These are phyloP conservation scores for Poecilus cupreus DNA, from an alignment of 2,888 invertebrate genomes.

Conservation along the genomic window DNA sequence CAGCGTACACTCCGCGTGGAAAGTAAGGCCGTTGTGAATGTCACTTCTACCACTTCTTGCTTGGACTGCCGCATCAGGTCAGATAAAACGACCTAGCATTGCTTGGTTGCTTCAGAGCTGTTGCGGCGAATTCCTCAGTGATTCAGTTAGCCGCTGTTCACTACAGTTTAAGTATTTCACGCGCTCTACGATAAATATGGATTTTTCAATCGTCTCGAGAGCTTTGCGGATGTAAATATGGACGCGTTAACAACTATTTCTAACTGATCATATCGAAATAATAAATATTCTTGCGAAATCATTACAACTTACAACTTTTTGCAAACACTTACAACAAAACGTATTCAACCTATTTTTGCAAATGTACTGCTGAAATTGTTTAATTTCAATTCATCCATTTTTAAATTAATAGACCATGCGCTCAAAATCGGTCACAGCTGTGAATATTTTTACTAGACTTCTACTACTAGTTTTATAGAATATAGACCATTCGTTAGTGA, in stretches of 20 bases:
- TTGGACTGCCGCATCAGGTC: slow-evolving; percentile 22
- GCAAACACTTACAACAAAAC: no score
- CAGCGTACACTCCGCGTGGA: slow-evolving; percentile 13
- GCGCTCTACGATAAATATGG: slow-evolving; percentile 20
- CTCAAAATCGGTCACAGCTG: no score
- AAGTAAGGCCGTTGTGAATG: not conserved
- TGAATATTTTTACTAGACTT: no score
- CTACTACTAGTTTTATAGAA: no score
- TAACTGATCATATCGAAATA: not conserved
- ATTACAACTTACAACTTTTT: no score
- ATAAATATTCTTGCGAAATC: not conserved
- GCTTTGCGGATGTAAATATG: slow-evolving; percentile 23
- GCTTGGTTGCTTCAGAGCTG: slow-evolving; percentile 22
- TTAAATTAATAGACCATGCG: no score
- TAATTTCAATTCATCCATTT: no score
- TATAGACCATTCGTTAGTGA: no score
- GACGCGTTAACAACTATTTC: not conserved
- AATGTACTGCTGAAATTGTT: no score
- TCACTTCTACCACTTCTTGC: slow-evolving; percentile 17
- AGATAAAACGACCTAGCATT: slow-evolving; percentile 40
- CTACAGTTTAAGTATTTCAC: slow-evolving; percentile 43
- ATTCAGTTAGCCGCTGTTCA: slow-evolving; percentile 37
- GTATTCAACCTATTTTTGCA: no score
- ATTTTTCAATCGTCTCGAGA: slow-evolving; percentile 9
- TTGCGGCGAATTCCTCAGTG: slow-evolving; percentile 32